Evolutionary conservation across 2,113 vertebrate species (phyloP).

Genomic region (Oenanthe melanoleuca): DNA sequence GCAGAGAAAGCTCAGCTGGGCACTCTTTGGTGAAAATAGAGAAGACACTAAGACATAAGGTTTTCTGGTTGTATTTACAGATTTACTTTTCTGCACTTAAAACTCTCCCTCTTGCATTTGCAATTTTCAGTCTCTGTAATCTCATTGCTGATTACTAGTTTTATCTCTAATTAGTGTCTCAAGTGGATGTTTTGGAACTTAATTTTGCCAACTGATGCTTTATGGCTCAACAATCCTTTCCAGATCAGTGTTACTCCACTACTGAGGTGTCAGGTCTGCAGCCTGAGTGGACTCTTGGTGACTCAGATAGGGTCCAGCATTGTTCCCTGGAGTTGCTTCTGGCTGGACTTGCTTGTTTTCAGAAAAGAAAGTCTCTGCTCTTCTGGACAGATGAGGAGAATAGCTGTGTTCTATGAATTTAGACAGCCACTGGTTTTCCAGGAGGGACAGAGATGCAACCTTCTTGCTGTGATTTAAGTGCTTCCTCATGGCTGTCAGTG

Average conservation of each 20-base stretch:
- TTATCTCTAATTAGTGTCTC: neutral
- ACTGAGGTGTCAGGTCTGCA: neutral
- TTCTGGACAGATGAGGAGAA: neutral
- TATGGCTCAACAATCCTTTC: neutral
- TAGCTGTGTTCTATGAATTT: neutral
- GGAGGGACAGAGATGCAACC: neutral
- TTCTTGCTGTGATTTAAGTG: neutral
- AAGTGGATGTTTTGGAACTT: neutral
- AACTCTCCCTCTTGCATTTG: neutral
- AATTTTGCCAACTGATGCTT: neutral
- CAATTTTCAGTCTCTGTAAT: neutral
- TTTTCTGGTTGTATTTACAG: neutral
- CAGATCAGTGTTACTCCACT: neutral
- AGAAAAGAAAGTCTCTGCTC: neutral
- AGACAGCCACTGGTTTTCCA: neutral
- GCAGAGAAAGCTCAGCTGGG: neutral
- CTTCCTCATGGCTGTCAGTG: neutral
- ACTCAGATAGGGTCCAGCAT: neutral
- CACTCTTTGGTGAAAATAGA: neutral
- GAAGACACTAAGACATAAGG: neutral
- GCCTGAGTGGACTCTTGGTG: neutral
- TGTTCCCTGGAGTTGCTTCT: neutral
- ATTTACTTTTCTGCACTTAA: neutral
- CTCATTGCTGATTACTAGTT: neutral
- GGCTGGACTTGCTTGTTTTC: neutral